phyloP scores from a whole-genome alignment of 37 sponge, comb jelly and placozoan genomes.

The Cliona cf. orientalis region DNA sequence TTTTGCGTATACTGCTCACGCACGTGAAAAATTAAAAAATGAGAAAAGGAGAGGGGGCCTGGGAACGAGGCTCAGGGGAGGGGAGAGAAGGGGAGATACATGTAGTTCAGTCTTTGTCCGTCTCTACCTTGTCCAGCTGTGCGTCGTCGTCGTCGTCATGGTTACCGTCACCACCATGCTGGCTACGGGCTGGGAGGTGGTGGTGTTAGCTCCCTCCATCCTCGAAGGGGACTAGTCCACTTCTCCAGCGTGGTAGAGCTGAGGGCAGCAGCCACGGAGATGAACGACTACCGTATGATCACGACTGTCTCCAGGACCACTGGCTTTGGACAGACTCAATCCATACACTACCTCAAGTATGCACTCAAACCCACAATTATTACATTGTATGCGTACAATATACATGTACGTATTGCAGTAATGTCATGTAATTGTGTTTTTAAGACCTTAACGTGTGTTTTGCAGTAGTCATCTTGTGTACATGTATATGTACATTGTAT shows the following conservation, averaged over 20 bases:
- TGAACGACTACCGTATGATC: slow-evolving; percentile 55
- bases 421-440: neutral
- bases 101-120: no score
- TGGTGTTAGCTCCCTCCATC: neutral
- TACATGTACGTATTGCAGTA: no score
- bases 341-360: slow-evolving; percentile 31
- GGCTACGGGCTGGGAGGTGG: no score
- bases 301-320: slow-evolving; percentile 19
- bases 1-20: no score
- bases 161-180: neutral
- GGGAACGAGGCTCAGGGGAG: neutral
- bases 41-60: no score
- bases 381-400: no score
- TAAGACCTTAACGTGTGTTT: neutral
- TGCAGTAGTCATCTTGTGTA: no score
- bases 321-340: slow-evolving; percentile 42
- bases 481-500: no score
- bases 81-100: neutral
- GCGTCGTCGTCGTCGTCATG: neutral
- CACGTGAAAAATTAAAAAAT: no score
- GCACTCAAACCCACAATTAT: no score
- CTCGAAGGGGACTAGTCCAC: slow-evolving; percentile 43
- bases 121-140: no score
- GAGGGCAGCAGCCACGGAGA: slow-evolving; percentile 68
- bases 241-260: slow-evolving; percentile 67